Evolutionary conservation across 2,888 invertebrate genomes (phyloP).

Genomic region (Acheta domesticus): DNA sequence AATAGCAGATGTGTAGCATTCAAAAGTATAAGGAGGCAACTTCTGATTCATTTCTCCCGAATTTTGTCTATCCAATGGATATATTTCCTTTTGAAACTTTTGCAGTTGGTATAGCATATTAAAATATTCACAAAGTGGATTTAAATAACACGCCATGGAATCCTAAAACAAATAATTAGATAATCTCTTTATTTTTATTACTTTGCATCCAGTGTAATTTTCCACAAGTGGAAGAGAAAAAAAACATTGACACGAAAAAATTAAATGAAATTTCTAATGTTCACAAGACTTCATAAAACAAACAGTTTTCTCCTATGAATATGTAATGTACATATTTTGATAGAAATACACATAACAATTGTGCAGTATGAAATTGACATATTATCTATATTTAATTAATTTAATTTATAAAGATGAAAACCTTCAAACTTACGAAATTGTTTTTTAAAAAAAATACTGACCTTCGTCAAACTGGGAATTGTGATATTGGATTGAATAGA

Average conservation of each 20-base stretch:
- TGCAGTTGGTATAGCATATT: constrained; percentile 44
- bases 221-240: neutral
- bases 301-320: neutral
- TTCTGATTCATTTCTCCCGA: constrained; percentile 32
- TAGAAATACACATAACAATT: neutral
- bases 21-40: constrained; percentile 49
- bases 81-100: constrained; percentile 45
- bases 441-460: constrained; percentile 32
- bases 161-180: neutral
- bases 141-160: constrained; percentile 38
- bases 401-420: too few relatives aligned
- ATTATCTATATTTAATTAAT: too few relatives aligned
- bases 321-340: neutral
- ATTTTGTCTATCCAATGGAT: constrained; percentile 31
- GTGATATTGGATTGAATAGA: constrained; percentile 40
- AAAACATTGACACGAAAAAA: neutral
- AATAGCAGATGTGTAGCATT: constrained; percentile 50
- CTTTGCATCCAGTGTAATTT: neutral
- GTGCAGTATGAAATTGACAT: neutral
- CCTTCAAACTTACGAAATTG: too few relatives aligned
- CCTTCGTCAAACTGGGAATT: constrained; percentile 44
- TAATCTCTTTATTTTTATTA: neutral
- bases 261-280: neutral
- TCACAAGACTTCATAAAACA: neutral
- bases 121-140: constrained; percentile 43